Base-by-base conservation (phyloP, 2,113 vertebrate species). In the Noturus placidus region DNA sequence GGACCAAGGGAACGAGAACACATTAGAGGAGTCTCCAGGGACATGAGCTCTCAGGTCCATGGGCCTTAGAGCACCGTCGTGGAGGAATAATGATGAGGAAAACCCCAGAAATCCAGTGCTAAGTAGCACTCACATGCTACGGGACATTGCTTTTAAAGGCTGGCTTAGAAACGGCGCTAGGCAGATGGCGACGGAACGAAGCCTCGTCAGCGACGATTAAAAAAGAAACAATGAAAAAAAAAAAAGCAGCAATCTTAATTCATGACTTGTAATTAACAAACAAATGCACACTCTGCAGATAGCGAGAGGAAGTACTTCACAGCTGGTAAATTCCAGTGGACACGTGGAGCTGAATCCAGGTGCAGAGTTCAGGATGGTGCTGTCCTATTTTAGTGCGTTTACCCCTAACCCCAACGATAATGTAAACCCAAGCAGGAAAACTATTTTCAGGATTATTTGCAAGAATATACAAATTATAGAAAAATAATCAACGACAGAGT, bases 1-100 rank as follows among this genome's bases (percentile, higher is more conserved):
- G 93, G 93, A 93, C 91, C 88, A 90, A 88, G 93, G 85, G 92
- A 92, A 93, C 92, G 90, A 92, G 93, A 92, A 92, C 86, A 87
- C 90, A 94, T 95, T 93, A 93, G 88, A 81, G 57, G 76, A 59
- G 82, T 91, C 92, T 88, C 92, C 82, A 15, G 92, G 92, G 94
- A 93, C 86, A 82, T 78, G 30, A 81, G 77, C 87, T 88, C 90
- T 88, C 88, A 89, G 86, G 86, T 93, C 93, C 90, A 90, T 86
- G 90, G 89, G 89, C 87, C 87, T 91, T 91, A 84, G 85, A 86
- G 89, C 92, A 93, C 91, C 91, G 92, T 89, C 90, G 88, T 90
- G 91, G 89, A 78, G 80, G 87, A 92, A 92, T 94, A 93, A 94
- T 92, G 90, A 93, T 92, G 89, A 91, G 88, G 88, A 87, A 92